Percentiles rank a stretch among this genome's conserved stretches.
These are phyloP conservation scores for Diplolepis rosae DNA, from an alignment of 2,888 invertebrate genomes.

Conservation along the genomic window DNA sequence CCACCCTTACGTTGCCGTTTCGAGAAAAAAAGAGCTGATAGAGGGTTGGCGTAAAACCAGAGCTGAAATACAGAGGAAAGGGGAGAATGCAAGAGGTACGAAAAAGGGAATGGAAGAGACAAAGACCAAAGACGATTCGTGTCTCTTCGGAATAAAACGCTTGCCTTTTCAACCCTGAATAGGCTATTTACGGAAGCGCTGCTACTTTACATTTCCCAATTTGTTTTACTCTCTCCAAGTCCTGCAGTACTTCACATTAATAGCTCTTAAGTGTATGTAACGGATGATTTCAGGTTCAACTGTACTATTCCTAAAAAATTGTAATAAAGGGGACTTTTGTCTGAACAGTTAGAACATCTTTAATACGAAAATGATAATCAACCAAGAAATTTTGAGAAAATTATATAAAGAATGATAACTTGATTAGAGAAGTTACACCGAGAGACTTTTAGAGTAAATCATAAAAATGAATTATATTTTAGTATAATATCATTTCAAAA, in stretches of 20 bases:
- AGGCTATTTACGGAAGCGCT: constrained; percentile 26
- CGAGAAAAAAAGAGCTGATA: neutral
- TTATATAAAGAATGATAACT: too few species aligned
- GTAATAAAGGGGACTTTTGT: too few species aligned
- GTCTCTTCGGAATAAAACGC: constrained; percentile 3
- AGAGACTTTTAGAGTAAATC: too few species aligned
- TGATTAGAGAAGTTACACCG: too few species aligned
- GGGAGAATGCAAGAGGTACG: neutral
- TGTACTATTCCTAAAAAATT: neutral
- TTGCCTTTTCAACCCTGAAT: constrained; percentile 17
- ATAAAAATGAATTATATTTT: too few species aligned
- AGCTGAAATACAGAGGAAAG: neutral
- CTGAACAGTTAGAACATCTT: too few species aligned
- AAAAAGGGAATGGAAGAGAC: neutral
- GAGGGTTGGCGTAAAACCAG: neutral
- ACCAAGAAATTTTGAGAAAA: too few species aligned
- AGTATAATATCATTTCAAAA: too few species aligned
- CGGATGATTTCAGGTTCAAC: neutral
- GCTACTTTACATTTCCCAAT: constrained; percentile 30
- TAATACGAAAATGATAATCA: too few species aligned
- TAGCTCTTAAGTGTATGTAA: neutral
- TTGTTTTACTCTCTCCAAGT: constrained; percentile 28
- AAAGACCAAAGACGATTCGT: constrained; percentile 4
- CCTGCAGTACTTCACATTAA: constrained; percentile 17
- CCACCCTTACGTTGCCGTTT: constrained; percentile 6